phyloP scores from a whole-genome alignment of 2,888 invertebrate genomes.

The Pachycephus smyrnensis region DNA sequence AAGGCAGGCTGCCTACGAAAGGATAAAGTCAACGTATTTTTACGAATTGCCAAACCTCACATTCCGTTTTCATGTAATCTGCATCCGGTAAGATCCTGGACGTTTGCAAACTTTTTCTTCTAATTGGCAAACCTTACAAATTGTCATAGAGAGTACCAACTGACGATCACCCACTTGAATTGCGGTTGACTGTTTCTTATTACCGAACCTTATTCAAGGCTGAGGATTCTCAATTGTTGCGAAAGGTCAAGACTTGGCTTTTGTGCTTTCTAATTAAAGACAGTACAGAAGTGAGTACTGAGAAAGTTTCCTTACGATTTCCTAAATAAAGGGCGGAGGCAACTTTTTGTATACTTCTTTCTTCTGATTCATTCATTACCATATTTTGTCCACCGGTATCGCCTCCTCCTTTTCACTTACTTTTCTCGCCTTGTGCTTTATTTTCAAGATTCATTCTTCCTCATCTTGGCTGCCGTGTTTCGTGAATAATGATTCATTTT shows the following conservation, averaged over 20 bases:
- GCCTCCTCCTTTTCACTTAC: no score
- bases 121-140: no score
- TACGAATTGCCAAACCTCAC: neutral
- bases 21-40: neutral
- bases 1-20: neutral
- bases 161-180: no score
- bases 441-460: neutral
- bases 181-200: no score
- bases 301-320: no score
- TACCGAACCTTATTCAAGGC: no score
- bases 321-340: neutral
- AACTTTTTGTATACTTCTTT: conserved; percentile 20
- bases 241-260: neutral
- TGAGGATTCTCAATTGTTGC: neutral
- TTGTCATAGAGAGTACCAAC: no score
- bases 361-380: conserved; percentile 32
- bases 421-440: neutral
- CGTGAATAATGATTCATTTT: conserved; percentile 28
- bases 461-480: conserved; percentile 18
- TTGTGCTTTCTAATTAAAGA: conserved; percentile 1
- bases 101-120: no score
- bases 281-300: neutral
- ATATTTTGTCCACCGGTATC: neutral
- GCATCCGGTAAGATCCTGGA: neutral
- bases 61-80: neutral